A percentile compares a stretch with the other conserved stretches of the same genome.
Evolutionary conservation across 2,797 vertebrate genomes (phyloP).

Genomic region (Halcyon smyrnensis): DNA sequence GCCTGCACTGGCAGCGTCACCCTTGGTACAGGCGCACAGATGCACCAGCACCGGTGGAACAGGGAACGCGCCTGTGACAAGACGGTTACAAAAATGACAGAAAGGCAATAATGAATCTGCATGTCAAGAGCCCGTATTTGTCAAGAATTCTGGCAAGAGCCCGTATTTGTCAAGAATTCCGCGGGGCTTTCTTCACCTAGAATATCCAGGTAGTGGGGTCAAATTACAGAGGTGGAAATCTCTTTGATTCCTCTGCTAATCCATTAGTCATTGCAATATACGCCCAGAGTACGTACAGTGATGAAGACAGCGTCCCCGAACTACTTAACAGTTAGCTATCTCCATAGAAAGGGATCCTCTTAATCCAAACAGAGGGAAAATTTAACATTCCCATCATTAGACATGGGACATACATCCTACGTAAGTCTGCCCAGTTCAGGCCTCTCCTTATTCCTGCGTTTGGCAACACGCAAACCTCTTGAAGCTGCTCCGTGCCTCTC

Average conservation of each 20-base stretch:
- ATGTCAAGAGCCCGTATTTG: neutral
- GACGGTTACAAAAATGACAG: too few relatives aligned
- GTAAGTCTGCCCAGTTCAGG: neutral
- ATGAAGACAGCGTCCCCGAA: neutral
- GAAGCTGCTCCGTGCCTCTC: neutral
- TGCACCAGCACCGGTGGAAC: neutral
- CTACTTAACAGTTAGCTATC: neutral
- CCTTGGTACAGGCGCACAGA: fast-evolving
- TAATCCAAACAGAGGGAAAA: neutral
- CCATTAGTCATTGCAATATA: neutral
- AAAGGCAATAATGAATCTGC: neutral
- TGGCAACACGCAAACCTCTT: neutral
- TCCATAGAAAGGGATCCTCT: neutral
- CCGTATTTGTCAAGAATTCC: neutral
- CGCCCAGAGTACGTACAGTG: neutral
- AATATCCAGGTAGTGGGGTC: neutral
- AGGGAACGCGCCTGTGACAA: fast-evolving
- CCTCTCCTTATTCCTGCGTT: neutral
- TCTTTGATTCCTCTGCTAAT: neutral
- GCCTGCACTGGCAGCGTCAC: neutral
- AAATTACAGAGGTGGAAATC: neutral
- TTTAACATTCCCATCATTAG: neutral
- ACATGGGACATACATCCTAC: fast-evolving
- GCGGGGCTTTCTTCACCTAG: neutral
- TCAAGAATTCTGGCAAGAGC: neutral